These are phyloP conservation scores for Platerodrilus igneus DNA, from an alignment of 2,888 invertebrate genomes.

Conservation along the genomic window DNA sequence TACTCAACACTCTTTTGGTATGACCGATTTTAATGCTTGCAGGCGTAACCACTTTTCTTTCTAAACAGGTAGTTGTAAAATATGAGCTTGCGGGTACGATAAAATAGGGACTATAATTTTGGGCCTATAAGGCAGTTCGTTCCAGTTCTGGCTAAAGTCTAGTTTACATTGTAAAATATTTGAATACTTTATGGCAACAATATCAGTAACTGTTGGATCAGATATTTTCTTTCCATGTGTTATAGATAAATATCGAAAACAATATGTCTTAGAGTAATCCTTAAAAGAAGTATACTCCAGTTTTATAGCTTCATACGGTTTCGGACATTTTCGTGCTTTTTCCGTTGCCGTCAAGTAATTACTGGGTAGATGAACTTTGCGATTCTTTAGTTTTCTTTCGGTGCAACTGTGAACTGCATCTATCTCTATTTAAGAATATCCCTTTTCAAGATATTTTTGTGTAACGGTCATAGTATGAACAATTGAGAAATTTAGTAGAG, in stretches of 20 bases:
- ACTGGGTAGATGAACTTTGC: conserved; percentile 4
- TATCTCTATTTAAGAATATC: conserved; percentile 39
- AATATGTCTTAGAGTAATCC: conserved; percentile 3
- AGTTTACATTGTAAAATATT: not conserved
- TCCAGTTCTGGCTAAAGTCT: no score
- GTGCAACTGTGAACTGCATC: conserved; percentile 37
- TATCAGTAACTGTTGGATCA: conserved; percentile 12
- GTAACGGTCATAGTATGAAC: not conserved
- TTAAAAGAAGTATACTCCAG: not conserved
- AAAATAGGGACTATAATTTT: no score
- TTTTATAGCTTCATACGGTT: conserved; percentile 4
- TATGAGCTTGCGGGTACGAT: no score
- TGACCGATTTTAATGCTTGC: no score
- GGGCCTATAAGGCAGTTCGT: no score
- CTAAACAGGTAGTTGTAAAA: no score
- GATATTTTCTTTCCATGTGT: conserved; percentile 7
- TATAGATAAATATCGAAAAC: conserved; percentile 1
- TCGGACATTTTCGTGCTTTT: conserved; percentile 7
- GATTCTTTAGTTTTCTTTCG: conserved; percentile 29
- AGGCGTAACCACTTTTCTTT: no score
- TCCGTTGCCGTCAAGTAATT: conserved; percentile 8
- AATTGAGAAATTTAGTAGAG: not conserved
- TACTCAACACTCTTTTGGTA: no score
- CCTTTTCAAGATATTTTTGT: conserved; percentile 22
- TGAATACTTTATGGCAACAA: conserved; percentile 8